Conservation (phyloP, 2,797 vertebrate species). For the Cheirogaleus major region DNA sequence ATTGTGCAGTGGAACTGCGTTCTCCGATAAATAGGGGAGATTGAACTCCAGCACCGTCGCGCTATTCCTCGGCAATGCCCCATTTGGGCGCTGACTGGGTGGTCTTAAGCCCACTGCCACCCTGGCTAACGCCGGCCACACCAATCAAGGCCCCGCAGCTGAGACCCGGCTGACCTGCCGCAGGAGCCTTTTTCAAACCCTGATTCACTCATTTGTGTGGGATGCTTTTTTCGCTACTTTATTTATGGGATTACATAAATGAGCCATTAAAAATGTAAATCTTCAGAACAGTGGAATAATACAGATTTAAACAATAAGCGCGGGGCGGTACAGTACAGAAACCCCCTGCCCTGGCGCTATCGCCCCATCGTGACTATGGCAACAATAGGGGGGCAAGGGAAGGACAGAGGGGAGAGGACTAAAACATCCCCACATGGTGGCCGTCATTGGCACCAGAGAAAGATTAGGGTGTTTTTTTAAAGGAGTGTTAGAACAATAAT, state of each 20-base stretch:
- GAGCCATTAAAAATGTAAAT: conserved; percentile 95
- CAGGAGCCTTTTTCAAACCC: conserved; percentile 87
- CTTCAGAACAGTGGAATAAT: conserved; percentile 91
- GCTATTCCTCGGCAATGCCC: conserved; percentile 87
- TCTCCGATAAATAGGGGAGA: conserved; percentile 86
- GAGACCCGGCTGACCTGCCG: conserved; percentile 90
- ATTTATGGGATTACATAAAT: conserved; percentile 94
- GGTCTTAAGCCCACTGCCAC: conserved; percentile 92
- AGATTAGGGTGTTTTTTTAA: conserved; percentile 85
- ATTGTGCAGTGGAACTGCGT: conserved; percentile 86
- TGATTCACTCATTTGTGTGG: conserved; percentile 89
- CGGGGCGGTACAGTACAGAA: conserved; percentile 88
- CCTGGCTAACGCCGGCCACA: conserved; percentile 87
- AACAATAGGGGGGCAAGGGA: conserved; percentile 85
- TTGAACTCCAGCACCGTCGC: conserved; percentile 88
- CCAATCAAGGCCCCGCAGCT: conserved; percentile 91
- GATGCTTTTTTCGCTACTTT: conserved; percentile 90
- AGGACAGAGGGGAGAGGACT: conserved; percentile 81
- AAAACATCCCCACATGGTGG: conserved; percentile 82
- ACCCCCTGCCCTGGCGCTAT: conserved; percentile 82
- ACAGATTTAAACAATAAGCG: conserved; percentile 90
- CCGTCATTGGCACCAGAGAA: conserved; percentile 83
- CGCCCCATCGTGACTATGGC: conserved; percentile 85
- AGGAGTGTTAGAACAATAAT: conserved; percentile 87
- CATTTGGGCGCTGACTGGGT: conserved; percentile 91